phyloP scores from a whole-genome alignment of 2,113 vertebrate genomes.

The Erythrocercus mccallii region DNA sequence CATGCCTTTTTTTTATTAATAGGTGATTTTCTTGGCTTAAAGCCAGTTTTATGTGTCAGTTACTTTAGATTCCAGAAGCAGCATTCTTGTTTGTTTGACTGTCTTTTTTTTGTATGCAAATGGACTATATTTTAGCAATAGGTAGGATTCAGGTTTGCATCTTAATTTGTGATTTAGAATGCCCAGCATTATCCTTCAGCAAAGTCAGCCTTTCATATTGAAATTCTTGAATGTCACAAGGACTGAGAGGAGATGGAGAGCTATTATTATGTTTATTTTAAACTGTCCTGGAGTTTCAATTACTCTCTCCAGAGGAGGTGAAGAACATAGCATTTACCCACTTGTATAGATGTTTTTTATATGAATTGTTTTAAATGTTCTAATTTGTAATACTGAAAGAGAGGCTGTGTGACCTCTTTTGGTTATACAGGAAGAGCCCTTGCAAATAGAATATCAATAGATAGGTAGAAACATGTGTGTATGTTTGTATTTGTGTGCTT shows the following conservation, averaged over 20 bases:
- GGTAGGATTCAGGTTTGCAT: slow-evolving; percentile 32
- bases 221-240: slow-evolving; percentile 43
- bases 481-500: neutral
- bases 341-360: neutral
- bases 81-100: neutral
- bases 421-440: neutral
- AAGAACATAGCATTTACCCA: neutral
- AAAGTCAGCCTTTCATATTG: slow-evolving; percentile 47
- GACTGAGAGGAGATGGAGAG: neutral
- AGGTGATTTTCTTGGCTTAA: neutral
- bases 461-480: rapidly evolving
- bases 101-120: neutral
- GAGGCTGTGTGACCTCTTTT: neutral
- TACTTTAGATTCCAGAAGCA: neutral
- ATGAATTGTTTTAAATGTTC: neutral
- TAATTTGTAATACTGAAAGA: neutral
- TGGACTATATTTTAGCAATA: slow-evolving; percentile 9
- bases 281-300: neutral
- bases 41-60: neutral
- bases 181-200: slow-evolving; percentile 12
- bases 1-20: neutral
- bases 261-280: slow-evolving; percentile 53
- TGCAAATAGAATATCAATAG: neutral
- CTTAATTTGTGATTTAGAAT: slow-evolving; percentile 42
- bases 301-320: neutral